Base-by-base conservation (phyloP, 2,113 vertebrate genomes). In the Tragulus kanchil region DNA sequence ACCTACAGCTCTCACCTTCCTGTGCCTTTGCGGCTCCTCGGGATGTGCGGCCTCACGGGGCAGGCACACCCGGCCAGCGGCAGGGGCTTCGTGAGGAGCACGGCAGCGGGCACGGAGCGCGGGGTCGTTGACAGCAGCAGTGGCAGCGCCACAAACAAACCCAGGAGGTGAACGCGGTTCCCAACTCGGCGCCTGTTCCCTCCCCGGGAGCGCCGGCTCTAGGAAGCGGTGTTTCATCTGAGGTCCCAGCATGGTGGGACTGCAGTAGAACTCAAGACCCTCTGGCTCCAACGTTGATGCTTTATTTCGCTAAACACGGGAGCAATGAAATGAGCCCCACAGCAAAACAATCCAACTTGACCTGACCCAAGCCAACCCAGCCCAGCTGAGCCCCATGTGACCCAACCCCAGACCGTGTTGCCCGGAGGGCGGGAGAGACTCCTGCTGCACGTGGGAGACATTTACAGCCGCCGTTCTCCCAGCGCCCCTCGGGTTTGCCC, bases 81-180 rank as follows among this genome's bases (percentile, higher is more conserved):
- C 45, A 48, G 73, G 0, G 90, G 95, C 81, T 71, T 97, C 48
- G 95, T 97, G 97, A 97, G 97, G 98, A 98, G 98, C 93, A 86
- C 95, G 95, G 88, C 94, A 87, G 7, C 89, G 50, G 42, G 54
- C 59, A 78, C 54, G 45, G 48, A 17, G 62, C 59, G 42, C 78
- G 56, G 1, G 25, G 42, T 5, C 65, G 8, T 36, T n/a, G 75
- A 28, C 23, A 56, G 45, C 23, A 83, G 17, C 45, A n/a, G 4
- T 59, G 10, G 42, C 8, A 59, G 85, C 59, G n/a, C 28, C 79
- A 14, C 23, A 19, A 31, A 50, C 1, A 73, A 84, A n/a, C 48
- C 82, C 48, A 17, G 59, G 25, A 52, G 7, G 25, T 84, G 14
- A 17, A 31, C 21, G 19, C 6, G 31, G 42, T 36, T 77, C 42